phyloP scores from a whole-genome alignment of 2,888 invertebrate species.

The Phengaris arion region DNA sequence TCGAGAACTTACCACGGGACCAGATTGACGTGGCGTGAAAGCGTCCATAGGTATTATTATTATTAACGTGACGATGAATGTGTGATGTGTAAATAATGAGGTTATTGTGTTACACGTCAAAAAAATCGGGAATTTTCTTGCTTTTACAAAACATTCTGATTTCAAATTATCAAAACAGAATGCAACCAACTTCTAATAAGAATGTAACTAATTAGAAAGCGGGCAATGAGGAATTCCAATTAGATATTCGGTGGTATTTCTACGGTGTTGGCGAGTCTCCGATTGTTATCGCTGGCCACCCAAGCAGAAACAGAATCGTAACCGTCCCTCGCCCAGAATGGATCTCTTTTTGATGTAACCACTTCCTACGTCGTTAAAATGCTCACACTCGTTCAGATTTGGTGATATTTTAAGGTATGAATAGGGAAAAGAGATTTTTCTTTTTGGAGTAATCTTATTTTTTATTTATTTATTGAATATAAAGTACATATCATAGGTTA shows the following conservation, averaged over 20 bases:
- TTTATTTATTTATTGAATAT: too few relatives aligned
- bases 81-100: too few relatives aligned
- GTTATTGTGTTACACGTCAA: too few relatives aligned
- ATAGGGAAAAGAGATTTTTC: too few relatives aligned
- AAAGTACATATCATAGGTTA: too few relatives aligned
- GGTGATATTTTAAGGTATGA: too few relatives aligned
- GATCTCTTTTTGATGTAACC: constrained; percentile 73
- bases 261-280: constrained; percentile 25
- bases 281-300: constrained; percentile 66
- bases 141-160: background rate
- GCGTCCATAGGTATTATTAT: too few relatives aligned
- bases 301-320: constrained; percentile 52
- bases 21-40: too few relatives aligned
- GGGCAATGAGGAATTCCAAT: constrained; percentile 76
- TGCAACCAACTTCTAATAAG: constrained; percentile 18
- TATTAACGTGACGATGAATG: too few relatives aligned
- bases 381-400: constrained; percentile 34
- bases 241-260: constrained; percentile 67
- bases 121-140: too few relatives aligned
- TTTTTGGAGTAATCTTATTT: too few relatives aligned
- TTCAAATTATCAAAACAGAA: background rate
- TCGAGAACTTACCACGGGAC: too few relatives aligned
- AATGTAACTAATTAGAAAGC: constrained; percentile 57
- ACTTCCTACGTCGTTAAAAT: constrained; percentile 58
- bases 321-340: constrained; percentile 45